Base-by-base conservation (phyloP, 2,113 vertebrate genomes). In the Barnardius zonarius region DNA sequence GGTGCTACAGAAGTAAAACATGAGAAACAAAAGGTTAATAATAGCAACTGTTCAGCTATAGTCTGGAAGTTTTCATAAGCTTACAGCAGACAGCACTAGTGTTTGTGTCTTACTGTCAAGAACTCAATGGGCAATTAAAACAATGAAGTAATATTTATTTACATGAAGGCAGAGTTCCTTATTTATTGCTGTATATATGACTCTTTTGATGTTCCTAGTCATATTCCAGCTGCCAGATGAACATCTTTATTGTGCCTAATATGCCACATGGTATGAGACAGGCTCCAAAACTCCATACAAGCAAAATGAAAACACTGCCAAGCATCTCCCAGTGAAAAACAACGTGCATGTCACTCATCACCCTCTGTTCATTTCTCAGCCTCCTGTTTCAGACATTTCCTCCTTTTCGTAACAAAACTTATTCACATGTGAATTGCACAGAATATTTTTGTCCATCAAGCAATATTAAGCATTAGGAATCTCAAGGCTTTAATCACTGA, bases 171-270 rank as follows among this genome's bases (percentile, higher is more conserved):
- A 57, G 93, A 96, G 93, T 91, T 96, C 95, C 79, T 95, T 59
- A 57, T 89, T 93, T 94, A 90, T 46, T 89, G 80, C 94, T 37
- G 61, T 77, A 74, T 95, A 84, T 93, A 84, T 78, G 84, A 91
- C 85, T 95, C 96, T 95, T 93, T 81, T 88, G 94, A 97, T 97
- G 96, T 83, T 97, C 70, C 89, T 93, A 84, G 92, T 96, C 95
- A 83, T 94, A 73, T 90, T 95, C 87, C 90, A 96, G 94, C 96
- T 97, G 96, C 97, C 97, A 98, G 94, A 93, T 97, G 97, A 98
- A 97, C 97, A 96, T 93, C 95, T 97, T 97, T 97, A 97, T 92
- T 97, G 93, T 96, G 84, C 94, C 95, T 89, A 95, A 97, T 93
- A 90, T 86, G 91, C 97, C 97, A 96, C 97, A 96, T 96, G 97